Percentiles rank a stretch among this genome's conserved stretches.
Evolutionary conservation across 2,113 vertebrate species (phyloP).

Genomic region (Stegostoma tigrinum): DNA sequence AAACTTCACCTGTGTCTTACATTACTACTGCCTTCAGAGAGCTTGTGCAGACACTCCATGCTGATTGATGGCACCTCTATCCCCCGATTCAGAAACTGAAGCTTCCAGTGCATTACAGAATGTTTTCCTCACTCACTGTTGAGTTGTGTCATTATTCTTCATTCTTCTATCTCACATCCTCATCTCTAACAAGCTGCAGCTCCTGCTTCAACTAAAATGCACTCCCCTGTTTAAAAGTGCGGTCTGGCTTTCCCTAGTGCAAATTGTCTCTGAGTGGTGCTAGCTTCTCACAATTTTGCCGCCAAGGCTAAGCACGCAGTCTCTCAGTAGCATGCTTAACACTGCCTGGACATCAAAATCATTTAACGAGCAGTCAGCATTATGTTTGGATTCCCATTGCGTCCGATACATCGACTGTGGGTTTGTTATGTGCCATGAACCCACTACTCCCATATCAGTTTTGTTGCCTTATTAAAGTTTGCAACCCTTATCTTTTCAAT

Average conservation of each 20-base stretch:
- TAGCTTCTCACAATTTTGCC: too few species aligned
- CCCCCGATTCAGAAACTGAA: neutral
- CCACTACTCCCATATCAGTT: neutral
- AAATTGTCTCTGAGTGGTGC: neutral
- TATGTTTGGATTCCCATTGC: neutral
- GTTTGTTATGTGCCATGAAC: neutral
- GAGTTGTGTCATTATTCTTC: neutral
- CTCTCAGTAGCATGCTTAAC: neutral
- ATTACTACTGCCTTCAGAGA: too few species aligned
- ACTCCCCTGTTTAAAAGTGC: neutral
- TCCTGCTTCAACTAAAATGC: neutral
- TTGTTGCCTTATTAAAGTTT: neutral
- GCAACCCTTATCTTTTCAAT: neutral
- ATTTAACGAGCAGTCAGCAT: neutral
- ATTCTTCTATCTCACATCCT: neutral
- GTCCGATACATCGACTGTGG: neutral
- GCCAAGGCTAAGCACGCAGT: neutral
- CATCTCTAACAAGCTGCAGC: neutral
- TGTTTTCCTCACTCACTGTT: neutral
- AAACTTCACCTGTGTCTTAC: too few species aligned
- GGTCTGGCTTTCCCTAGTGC: neutral
- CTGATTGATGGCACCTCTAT: neutral
- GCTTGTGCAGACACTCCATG: neutral
- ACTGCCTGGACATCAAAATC: neutral
- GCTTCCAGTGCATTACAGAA: neutral